Conservation (phyloP, 2,113 vertebrate genomes). For the Caracal caracal region DNA sequence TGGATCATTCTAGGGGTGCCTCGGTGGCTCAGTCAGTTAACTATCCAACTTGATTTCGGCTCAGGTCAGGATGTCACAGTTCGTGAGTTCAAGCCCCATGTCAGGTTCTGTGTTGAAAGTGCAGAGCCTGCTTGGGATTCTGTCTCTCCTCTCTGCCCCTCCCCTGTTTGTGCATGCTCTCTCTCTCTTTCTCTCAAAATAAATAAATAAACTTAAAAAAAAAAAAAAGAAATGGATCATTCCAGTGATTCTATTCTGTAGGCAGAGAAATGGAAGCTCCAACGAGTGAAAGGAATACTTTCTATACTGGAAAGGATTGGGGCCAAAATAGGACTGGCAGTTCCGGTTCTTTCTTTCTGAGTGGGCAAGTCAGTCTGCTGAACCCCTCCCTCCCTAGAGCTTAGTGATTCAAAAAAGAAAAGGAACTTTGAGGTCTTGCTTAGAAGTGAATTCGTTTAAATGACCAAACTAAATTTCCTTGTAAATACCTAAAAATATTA, state of each 20-base stretch:
- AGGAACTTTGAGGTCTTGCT: background rate
- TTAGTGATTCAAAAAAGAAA: background rate
- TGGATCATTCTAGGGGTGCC: background rate
- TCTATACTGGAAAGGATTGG: background rate
- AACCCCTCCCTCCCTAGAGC: background rate
- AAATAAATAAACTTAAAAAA: too few species aligned
- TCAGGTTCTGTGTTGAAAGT: too few species aligned
- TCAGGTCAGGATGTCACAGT: too few species aligned
- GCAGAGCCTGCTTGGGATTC: too few species aligned
- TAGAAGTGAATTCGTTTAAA: background rate
- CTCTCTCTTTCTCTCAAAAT: too few species aligned
- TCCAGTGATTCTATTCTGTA: background rate
- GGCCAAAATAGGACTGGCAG: background rate
- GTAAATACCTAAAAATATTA: background rate
- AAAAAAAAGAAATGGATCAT: background rate
- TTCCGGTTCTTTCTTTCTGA: background rate
- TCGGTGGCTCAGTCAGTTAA: too few species aligned
- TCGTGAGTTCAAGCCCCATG: too few species aligned
- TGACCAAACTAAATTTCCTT: background rate
- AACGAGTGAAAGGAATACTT: background rate
- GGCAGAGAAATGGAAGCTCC: background rate
- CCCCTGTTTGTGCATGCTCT: too few species aligned
- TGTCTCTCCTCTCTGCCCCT: too few species aligned
- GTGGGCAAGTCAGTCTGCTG: background rate
- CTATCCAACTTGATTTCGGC: too few species aligned